These are phyloP conservation scores for Orientallactaga sibirica DNA, from an alignment of 2,797 vertebrate species.

Conservation along the genomic window DNA sequence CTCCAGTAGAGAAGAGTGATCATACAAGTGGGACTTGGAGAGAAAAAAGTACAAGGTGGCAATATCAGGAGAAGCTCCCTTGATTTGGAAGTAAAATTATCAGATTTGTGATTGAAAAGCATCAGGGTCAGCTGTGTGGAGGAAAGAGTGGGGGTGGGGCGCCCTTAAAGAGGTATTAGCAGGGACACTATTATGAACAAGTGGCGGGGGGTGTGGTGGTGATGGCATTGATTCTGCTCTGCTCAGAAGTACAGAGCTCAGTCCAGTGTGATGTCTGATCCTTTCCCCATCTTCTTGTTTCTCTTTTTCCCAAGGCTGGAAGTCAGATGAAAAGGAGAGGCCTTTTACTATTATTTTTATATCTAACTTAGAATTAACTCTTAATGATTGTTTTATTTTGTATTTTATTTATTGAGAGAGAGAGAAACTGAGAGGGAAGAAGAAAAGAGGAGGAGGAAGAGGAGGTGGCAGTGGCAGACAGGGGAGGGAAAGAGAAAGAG, in stretches of 20 bases:
- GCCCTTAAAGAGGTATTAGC: background rate
- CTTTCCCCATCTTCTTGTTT: background rate
- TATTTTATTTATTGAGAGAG: no score
- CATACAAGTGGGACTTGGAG: background rate
- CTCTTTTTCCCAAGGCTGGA: background rate
- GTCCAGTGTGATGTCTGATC: rapidly evolving
- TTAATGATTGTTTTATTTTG: background rate
- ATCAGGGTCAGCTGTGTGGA: background rate
- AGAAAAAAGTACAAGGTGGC: background rate
- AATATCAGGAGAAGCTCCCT: background rate
- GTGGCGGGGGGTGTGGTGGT: no score
- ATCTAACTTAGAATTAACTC: background rate
- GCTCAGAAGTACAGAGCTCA: background rate
- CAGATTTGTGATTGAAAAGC: background rate
- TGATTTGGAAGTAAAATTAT: background rate
- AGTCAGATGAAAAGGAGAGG: background rate
- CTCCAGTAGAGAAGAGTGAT: rapidly evolving
- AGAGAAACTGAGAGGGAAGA: no score
- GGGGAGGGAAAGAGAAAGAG: no score
- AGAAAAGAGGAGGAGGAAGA: no score
- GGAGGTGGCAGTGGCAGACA: no score
- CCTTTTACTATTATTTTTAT: background rate
- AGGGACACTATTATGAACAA: background rate
- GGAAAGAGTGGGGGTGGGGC: background rate
- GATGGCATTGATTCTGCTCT: background rate